These are phyloP conservation scores for Elymnias hypermnestra DNA, from an alignment of 1,140 invertebrate genomes.

Conservation along the genomic window DNA sequence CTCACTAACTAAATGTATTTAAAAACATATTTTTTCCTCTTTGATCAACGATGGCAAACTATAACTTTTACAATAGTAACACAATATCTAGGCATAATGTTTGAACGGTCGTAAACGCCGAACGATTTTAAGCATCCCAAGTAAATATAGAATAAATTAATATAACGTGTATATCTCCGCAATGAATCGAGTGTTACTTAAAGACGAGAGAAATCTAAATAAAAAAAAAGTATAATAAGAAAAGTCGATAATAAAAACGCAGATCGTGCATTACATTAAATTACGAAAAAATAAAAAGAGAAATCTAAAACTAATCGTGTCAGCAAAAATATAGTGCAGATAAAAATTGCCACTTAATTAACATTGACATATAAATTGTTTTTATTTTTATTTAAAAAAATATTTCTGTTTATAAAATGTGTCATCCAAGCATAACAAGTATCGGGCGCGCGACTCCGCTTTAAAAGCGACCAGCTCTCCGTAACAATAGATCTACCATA, in stretches of 20 bases:
- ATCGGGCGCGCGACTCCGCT: constrained; percentile 39
- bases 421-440: constrained; percentile 67
- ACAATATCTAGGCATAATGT: constrained; percentile 63
- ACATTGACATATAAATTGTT: constrained; percentile 71
- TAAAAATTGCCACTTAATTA: constrained; percentile 74
- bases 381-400: constrained; percentile 58
- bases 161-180: constrained; percentile 46
- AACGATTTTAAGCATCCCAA: no score
- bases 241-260: constrained; percentile 66
- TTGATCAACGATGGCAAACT: constrained; percentile 72
- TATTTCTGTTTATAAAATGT: constrained; percentile 74
- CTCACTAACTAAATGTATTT: constrained; percentile 69
- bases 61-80: constrained; percentile 70
- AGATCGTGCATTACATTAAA: constrained; percentile 73
- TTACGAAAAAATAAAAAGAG: constrained; percentile 66
- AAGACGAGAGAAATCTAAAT: constrained; percentile 37
- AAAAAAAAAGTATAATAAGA: constrained; percentile 42
- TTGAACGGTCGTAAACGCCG: constrained; percentile 38
- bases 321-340: constrained; percentile 74
- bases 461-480: constrained; percentile 20
- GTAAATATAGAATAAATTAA: constrained; percentile 64
- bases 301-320: constrained; percentile 69
- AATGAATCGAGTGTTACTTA: constrained; percentile 37
- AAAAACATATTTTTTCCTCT: constrained; percentile 63
- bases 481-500: constrained; percentile 9